Conservation (phyloP, 2,113 vertebrate species). For the Myanophis thanlyinensis region DNA sequence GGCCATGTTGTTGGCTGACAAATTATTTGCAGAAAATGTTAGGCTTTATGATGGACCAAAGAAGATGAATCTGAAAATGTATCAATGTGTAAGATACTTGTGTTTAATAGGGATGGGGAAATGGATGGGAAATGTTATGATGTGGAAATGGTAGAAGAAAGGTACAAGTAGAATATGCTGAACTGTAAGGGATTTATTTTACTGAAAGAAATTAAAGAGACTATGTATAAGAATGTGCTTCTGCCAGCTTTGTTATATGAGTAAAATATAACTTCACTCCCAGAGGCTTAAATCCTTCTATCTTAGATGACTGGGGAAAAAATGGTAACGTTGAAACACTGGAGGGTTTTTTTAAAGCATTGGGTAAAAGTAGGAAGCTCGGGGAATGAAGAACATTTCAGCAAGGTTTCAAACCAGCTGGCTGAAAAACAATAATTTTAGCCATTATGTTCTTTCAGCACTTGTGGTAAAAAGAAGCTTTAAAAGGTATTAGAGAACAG, state of each 20-base stretch:
- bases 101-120: background rate
- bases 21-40: background rate
- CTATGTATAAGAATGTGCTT: background rate
- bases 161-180: background rate
- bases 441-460: background rate
- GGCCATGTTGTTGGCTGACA: background rate
- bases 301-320: background rate
- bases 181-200: background rate
- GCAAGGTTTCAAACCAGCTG: background rate
- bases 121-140: background rate
- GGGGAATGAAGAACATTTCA: background rate
- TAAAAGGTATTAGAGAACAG: background rate
- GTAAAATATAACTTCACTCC: background rate
- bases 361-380: background rate
- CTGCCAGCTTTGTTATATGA: background rate
- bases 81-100: background rate
- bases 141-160: background rate
- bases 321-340: background rate
- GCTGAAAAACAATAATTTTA: background rate
- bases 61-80: background rate
- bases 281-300: background rate
- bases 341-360: background rate
- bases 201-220: background rate
- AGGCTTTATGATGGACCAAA: background rate
- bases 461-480: background rate